Evolutionary conservation across 1,140 invertebrate genomes (phyloP).

Genomic region (Homalodisca vitripennis): DNA sequence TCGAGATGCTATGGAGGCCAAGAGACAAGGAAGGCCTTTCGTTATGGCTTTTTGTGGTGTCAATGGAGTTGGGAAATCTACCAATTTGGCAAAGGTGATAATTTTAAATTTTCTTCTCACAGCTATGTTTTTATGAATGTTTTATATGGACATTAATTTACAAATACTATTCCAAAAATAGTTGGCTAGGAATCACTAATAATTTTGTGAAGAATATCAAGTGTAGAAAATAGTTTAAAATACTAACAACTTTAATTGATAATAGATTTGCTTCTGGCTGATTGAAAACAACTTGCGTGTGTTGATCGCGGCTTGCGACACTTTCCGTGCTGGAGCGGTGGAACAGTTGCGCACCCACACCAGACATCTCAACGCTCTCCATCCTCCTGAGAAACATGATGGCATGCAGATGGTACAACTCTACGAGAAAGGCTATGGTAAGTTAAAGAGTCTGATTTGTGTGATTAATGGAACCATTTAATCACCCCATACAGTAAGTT

Average conservation of each 20-base stretch:
- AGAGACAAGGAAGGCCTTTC: conserved; percentile 80
- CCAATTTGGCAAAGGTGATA: conserved; percentile 91
- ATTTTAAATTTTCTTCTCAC: background rate
- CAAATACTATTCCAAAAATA: no score
- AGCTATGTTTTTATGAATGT: no score
- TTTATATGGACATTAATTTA: no score
- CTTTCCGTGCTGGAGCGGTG: conserved; percentile 98
- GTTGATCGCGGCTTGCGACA: conserved; percentile 98
- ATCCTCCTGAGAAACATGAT: conserved; percentile 73
- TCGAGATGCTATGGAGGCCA: conserved; percentile 90
- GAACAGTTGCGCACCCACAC: conserved; percentile 97
- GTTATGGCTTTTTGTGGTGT: conserved; percentile 98
- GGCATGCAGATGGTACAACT: conserved; percentile 83
- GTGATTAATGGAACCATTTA: no score
- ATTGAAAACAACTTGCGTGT: conserved; percentile 97
- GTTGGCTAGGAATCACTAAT: no score
- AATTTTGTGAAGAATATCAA: no score
- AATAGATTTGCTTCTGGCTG: conserved; percentile 96
- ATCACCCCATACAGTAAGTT: no score
- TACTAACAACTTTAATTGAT: no score
- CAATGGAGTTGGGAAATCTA: conserved; percentile 99
- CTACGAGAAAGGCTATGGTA: conserved; percentile 96
- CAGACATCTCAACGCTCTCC: conserved; percentile 90
- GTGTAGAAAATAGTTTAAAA: no score
- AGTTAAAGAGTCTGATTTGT: no score